These are phyloP conservation scores for Apostichopus japonicus DNA, from an alignment of 35 echinoderm and acorn worm genomes.

Conservation along the genomic window DNA sequence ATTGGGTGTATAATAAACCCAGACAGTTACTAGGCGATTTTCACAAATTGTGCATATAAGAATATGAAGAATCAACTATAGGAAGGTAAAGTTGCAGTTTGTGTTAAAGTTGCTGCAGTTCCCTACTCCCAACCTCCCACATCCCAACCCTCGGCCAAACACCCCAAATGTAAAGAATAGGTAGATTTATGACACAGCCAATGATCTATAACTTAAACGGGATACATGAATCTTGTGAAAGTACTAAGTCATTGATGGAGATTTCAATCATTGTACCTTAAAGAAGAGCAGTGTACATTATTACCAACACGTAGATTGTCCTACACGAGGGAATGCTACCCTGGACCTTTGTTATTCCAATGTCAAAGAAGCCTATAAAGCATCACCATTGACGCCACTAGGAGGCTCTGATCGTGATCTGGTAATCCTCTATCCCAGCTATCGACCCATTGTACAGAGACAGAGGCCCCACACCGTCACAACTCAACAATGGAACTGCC, in stretches of 20 bases:
- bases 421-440: background rate
- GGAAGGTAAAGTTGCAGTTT: too few relatives aligned
- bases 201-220: too few relatives aligned
- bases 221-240: too few relatives aligned
- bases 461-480: background rate
- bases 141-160: too few relatives aligned
- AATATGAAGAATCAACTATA: too few relatives aligned
- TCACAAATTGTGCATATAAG: too few relatives aligned
- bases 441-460: background rate
- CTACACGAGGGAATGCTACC: background rate
- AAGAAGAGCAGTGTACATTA: constrained; percentile 5
- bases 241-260: constrained; percentile 37
- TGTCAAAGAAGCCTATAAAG: constrained; percentile 5
- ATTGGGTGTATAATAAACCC: too few relatives aligned
- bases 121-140: too few relatives aligned
- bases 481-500: background rate
- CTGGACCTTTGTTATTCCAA: constrained; percentile 50
- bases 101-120: too few relatives aligned
- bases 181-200: too few relatives aligned
- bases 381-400: background rate
- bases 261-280: constrained; percentile 37
- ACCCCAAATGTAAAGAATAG: too few relatives aligned
- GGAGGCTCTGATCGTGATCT: constrained; percentile 27
- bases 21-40: too few relatives aligned
- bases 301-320: constrained; percentile 53